Evolutionary conservation across 2,888 invertebrate species (phyloP), one percentile per base, ranked within the genome.

Genomic region (Dromius quadrimaculatus): DNA sequence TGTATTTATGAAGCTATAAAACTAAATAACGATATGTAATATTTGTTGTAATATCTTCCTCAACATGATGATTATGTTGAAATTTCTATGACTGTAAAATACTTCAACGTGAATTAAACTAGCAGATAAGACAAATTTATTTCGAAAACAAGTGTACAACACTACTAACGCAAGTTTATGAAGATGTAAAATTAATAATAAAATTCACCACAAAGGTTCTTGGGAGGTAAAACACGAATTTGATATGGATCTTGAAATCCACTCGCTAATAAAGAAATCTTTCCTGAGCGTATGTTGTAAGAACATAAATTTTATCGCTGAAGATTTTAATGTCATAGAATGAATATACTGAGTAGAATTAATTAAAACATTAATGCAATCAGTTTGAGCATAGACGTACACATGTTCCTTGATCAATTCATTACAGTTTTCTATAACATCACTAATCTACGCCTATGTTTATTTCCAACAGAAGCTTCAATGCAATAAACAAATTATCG

Each of bases 401-500:
- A 23, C 23, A 1, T 5, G n/a, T 28, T 28, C 28, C 28, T 54
- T 6, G 2, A n/a, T n/a, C n/a, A n/a, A n/a, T 38, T 38, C 15
- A 38, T 38, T 38, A 43, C 2, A 8, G 17, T 43, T 5, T 13
- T 4, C 19, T 43, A 41, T 41, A 28, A 28, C 28, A 3, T 5
- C 28, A 28, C 28, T 1, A 15, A n/a, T 54, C 50, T 59, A 36
- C 59, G 59, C 17, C 59, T 59, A 34, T 59, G 32, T 32, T 32
- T 8, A 19, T 20, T 15, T 15, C 43, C 13, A 19, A 19, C 59
- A 59, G 59, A 59, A 59, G 59, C 59, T 13, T 34, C 36, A 59
- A 59, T 59, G 59, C 59, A 62, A 62, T 62, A 62, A 62, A 62
- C 62, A 62, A 62, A 62, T 62, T 62, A 62, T 23, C 62, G 63